phyloP scores from a whole-genome alignment of 2,797 vertebrate species.

The Microhierax caerulescens region DNA sequence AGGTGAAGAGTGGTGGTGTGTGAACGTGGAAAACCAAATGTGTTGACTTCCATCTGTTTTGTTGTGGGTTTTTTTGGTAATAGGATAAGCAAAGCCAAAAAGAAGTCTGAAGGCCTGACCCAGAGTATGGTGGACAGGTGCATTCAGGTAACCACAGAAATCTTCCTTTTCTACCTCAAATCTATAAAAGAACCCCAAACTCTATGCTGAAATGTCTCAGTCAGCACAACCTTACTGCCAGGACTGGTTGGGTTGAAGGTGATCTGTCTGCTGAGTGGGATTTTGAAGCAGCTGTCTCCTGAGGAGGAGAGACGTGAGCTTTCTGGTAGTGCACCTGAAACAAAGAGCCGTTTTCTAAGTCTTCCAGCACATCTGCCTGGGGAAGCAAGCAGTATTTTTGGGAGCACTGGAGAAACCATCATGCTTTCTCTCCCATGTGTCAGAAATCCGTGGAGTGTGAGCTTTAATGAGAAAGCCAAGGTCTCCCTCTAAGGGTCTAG shows the following conservation, averaged over 20 bases:
- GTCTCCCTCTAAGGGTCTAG: background rate
- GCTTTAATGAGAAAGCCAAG: background rate
- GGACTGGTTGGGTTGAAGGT: background rate
- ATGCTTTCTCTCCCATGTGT: accelerated
- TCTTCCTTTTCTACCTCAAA: background rate
- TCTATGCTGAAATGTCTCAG: background rate
- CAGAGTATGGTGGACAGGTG: conserved; percentile 99
- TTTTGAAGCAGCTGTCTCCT: background rate
- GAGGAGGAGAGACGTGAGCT: accelerated
- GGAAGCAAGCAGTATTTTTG: background rate
- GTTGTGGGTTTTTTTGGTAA: background rate
- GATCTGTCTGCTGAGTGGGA: background rate
- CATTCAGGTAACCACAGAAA: conserved; percentile 84
- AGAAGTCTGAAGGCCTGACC: conserved; percentile 91
- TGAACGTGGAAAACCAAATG: accelerated
- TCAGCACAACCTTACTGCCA: background rate
- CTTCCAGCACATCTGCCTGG: background rate
- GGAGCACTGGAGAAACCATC: background rate
- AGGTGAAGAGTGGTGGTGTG: accelerated
- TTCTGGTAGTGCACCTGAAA: background rate
- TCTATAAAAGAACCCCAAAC: too few species aligned
- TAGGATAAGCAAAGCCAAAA: conserved; percentile 95
- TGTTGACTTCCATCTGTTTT: background rate
- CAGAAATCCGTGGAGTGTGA: background rate
- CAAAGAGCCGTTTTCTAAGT: background rate